These are phyloP conservation scores for Axinella damicornis DNA, from an alignment of 37 sponge, comb jelly and placozoan genomes.

Conservation along the genomic window DNA sequence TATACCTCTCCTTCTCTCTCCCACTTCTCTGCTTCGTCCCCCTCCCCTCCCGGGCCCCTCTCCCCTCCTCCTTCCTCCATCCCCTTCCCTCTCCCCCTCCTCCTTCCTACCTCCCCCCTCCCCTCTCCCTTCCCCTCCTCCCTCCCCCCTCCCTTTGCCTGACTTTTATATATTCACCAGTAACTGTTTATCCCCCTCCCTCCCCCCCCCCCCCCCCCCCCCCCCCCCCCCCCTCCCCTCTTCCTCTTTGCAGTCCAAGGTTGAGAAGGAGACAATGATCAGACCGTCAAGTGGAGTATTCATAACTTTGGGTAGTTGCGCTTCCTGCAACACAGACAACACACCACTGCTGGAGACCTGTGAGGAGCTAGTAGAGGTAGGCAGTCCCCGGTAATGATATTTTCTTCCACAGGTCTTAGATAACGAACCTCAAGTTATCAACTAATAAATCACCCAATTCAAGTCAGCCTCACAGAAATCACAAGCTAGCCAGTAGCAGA, in stretches of 20 bases:
- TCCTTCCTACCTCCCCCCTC: too few relatives aligned
- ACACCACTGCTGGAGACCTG: neutral
- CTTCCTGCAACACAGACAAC: neutral
- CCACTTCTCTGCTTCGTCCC: neutral
- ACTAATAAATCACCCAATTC: neutral
- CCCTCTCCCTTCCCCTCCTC: too few relatives aligned
- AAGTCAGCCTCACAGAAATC: too few relatives aligned
- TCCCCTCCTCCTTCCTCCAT: too few relatives aligned
- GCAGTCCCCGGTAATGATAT: too few relatives aligned
- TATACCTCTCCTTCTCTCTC: neutral
- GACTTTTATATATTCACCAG: too few relatives aligned
- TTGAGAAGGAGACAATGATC: slow-evolving; percentile 30
- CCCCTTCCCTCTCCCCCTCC: too few relatives aligned
- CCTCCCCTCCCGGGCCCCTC: neutral
- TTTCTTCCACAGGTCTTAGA: slow-evolving; percentile 45
- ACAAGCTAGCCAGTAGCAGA: too few relatives aligned
- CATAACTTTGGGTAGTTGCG: neutral
- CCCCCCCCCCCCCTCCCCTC: neutral
- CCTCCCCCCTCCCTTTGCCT: too few relatives aligned
- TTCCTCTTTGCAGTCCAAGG: neutral
- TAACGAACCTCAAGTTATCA: slow-evolving; percentile 28
- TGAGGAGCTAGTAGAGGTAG: slow-evolving; percentile 34
- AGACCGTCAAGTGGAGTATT: neutral
- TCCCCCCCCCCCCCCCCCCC: too few relatives aligned
- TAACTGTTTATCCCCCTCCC: too few relatives aligned